A percentile compares a stretch with the other conserved stretches of the same genome.
Conservation (phyloP, 2,888 invertebrate species). For the Brenthis hecate region DNA sequence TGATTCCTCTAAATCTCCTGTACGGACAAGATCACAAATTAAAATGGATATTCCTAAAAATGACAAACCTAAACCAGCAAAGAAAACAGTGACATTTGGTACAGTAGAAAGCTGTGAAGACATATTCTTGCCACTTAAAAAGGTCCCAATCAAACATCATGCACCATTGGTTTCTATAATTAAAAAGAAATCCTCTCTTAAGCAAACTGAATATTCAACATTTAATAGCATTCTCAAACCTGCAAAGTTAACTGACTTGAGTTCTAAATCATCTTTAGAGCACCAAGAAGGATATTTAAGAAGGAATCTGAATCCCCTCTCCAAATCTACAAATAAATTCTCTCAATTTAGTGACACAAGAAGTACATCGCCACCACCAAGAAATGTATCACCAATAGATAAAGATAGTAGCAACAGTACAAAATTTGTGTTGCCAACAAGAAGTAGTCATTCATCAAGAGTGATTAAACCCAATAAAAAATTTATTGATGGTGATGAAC, state of each 20-base stretch:
- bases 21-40: constrained; percentile 76
- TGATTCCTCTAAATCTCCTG: constrained; percentile 69
- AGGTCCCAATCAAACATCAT: constrained; percentile 82
- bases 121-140: constrained; percentile 80
- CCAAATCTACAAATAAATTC: constrained; percentile 75
- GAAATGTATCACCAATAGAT: constrained; percentile 67
- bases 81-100: constrained; percentile 85
- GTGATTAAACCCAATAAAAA: constrained; percentile 94
- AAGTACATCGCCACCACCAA: constrained; percentile 75
- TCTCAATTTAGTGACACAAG: constrained; percentile 72
- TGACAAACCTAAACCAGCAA: constrained; percentile 77
- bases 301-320: constrained; percentile 74
- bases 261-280: constrained; percentile 81
- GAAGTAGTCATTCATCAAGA: constrained; percentile 92
- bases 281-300: constrained; percentile 75
- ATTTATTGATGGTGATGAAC: constrained; percentile 87
- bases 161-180: constrained; percentile 84
- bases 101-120: constrained; percentile 85
- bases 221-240: constrained; percentile 84
- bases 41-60: constrained; percentile 75
- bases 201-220: constrained; percentile 80
- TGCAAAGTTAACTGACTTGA: constrained; percentile 84
- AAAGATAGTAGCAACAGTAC: constrained; percentile 60
- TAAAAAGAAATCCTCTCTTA: constrained; percentile 83
- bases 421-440: constrained; percentile 89